Conservation (phyloP, 2,797 vertebrate species). For the Enteromius anoplus region DNA sequence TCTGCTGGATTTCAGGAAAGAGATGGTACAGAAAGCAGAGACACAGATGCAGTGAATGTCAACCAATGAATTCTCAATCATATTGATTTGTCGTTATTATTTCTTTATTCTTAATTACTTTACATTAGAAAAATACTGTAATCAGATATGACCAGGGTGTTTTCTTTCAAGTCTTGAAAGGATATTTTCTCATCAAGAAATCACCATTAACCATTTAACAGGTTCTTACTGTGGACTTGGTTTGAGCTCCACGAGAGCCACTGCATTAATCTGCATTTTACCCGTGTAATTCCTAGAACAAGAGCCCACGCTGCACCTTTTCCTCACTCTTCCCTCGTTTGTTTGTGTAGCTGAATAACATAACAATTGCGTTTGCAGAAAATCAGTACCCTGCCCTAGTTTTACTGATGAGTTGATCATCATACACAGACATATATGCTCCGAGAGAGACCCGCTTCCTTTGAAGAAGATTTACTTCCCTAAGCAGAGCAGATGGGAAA, state of each 20-base stretch:
- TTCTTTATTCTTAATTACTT: background rate
- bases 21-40: slow-evolving; percentile 11
- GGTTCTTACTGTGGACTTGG: background rate
- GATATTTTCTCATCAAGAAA: no score
- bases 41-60: background rate
- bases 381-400: slow-evolving; percentile 32
- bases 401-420: slow-evolving; percentile 42
- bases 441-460: background rate
- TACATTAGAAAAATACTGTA: background rate
- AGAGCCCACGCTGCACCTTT: background rate
- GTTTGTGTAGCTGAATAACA: slow-evolving; percentile 29
- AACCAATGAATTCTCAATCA: background rate
- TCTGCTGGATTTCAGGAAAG: slow-evolving; percentile 48
- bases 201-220: no score
- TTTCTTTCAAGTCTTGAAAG: background rate
- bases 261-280: background rate
- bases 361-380: slow-evolving; percentile 37
- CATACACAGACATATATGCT: slow-evolving; percentile 15
- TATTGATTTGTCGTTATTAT: background rate
- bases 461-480: slow-evolving; percentile 40
- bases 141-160: background rate
- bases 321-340: background rate
- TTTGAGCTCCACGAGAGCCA: background rate
- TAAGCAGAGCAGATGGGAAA: slow-evolving; percentile 25
- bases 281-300: background rate